phyloP scores from a whole-genome alignment of 2,797 vertebrate species.

The Philypnodon macrostomus region DNA sequence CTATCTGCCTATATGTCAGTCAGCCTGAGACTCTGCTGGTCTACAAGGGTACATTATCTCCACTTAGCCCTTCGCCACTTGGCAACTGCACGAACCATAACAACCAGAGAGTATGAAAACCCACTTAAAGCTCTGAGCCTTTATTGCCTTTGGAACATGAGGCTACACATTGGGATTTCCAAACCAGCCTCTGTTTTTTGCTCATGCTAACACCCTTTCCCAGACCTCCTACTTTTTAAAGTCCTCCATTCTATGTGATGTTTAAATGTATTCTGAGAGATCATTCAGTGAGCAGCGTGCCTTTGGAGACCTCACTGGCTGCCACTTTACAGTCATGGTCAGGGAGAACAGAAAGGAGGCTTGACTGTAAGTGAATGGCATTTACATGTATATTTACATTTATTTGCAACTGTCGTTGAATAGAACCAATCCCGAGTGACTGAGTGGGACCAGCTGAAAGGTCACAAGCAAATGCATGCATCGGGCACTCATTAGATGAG shows the following conservation, averaged over 20 bases:
- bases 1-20: constrained; percentile 49
- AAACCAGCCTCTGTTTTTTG: constrained; percentile 36
- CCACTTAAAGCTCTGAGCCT: constrained; percentile 43
- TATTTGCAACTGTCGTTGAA: constrained; percentile 68
- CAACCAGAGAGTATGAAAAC: constrained; percentile 53
- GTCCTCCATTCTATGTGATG: constrained; percentile 48
- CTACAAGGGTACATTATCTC: constrained; percentile 60
- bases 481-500: constrained; percentile 42
- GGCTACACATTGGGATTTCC: constrained; percentile 47
- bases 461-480: constrained; percentile 51
- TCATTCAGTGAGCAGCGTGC: constrained; percentile 52
- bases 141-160: constrained; percentile 60
- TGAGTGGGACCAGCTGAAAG: constrained; percentile 49
- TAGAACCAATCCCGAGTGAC: constrained; percentile 49
- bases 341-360: constrained; percentile 55
- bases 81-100: constrained; percentile 60
- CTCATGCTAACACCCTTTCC: constrained; percentile 34
- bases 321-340: constrained; percentile 53
- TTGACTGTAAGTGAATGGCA: constrained; percentile 58
- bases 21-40: constrained; percentile 48
- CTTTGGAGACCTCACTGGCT: constrained; percentile 44
- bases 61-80: constrained; percentile 61
- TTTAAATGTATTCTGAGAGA: constrained; percentile 67
- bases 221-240: constrained; percentile 51
- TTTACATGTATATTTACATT: constrained; percentile 77